Evolutionary conservation across 2,888 invertebrate genomes (phyloP), one percentile per base, ranked within the genome.

Genomic region (Pseudococcus longispinus): DNA sequence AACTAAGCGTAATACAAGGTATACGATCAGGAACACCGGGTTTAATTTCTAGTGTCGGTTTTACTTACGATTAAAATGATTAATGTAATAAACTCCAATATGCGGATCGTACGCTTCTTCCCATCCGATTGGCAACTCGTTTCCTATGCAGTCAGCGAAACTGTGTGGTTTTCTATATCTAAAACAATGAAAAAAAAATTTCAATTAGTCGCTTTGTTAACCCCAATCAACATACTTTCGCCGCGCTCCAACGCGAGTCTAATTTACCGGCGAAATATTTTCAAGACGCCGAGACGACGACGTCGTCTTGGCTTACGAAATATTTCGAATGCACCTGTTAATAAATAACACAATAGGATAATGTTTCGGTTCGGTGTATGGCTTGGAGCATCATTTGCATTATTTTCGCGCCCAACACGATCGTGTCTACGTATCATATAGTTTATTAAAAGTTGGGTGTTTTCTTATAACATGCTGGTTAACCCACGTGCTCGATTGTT

Each of bases 91-190:
- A 89, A 96, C 94, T 89, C 98, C 98, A 91, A 98, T 96, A 91
- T 96, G 96, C 89, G 95, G 95, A 92, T 98, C 97, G 92, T 95
- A 97, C 83, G 96, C 95, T 93, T 98, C 97, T 92, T 98, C 98
- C 98, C 98, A 98, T 89, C 98, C 98, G 90, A 97, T 93, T 83
- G 98, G 98, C 91, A 98, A 92, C 92, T 98, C 98, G 93, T 98
- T 97, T 90, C 98, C 98, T 91, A 97, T 96, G 92, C 98, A 98
- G 92, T 98, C 98, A 90, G 98, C 98, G 92, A 98, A 98, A 88
- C 96, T 95, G 92, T 97, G 96, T 88, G 98, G 98, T 92, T 98
- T 98, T 89, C 98, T 98, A 91, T 95, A 96, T 93, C 98, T 98
- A 94, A 51, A 51, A 51, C 51, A 51, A 51, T n/a, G 51, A n/a